These are phyloP conservation scores for Dryadula phaetusa DNA, from an alignment of 2,888 invertebrate species.

Conservation along the genomic window DNA sequence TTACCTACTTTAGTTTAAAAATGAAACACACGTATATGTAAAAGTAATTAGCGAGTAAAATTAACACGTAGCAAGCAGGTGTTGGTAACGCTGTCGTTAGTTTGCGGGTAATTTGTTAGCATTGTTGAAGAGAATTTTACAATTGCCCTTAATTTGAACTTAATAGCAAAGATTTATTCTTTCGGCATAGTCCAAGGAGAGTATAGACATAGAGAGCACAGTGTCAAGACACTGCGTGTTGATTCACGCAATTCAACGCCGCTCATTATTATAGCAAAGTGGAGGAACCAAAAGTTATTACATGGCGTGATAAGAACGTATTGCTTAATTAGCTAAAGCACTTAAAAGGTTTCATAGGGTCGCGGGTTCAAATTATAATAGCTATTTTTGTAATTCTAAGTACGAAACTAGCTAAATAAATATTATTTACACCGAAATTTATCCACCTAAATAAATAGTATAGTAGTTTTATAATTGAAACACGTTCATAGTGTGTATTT, in stretches of 20 bases:
- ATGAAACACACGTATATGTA: slow-evolving; percentile 15
- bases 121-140: slow-evolving; percentile 18
- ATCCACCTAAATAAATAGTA: slow-evolving; percentile 20
- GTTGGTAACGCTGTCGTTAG: slow-evolving; percentile 23
- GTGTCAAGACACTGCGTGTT: too few relatives aligned
- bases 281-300: too few relatives aligned
- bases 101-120: slow-evolving; percentile 14
- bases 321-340: not conserved
- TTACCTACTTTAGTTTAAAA: slow-evolving; percentile 15
- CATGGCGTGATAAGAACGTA: slow-evolving; percentile 1
- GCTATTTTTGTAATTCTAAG: too few relatives aligned
- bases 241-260: too few relatives aligned
- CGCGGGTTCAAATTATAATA: not conserved
- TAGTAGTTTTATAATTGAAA: slow-evolving; percentile 34
- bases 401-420: too few relatives aligned
- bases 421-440: too few relatives aligned
- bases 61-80: slow-evolving; percentile 31
- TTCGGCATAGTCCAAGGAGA: too few relatives aligned
- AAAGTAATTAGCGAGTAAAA: slow-evolving; percentile 41
- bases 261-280: too few relatives aligned
- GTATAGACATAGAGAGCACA: too few relatives aligned
- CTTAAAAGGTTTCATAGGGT: not conserved
- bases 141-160: too few relatives aligned
- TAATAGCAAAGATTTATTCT: too few relatives aligned
- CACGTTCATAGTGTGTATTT: slow-evolving; percentile 44